Base-by-base conservation (phyloP, 2,113 vertebrate species). In the Podarcis raffonei region DNA sequence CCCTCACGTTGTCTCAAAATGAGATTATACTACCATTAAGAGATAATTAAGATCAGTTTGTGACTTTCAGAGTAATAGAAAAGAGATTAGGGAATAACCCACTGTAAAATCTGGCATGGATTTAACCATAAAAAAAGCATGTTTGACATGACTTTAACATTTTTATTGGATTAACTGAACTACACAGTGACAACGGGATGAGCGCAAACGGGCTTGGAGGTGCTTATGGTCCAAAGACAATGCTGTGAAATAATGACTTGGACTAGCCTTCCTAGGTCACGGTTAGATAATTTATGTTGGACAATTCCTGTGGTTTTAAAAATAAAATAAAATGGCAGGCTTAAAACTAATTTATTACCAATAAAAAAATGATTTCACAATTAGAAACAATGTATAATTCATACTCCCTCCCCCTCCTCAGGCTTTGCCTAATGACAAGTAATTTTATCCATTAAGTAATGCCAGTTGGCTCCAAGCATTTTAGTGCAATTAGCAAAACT, bases 61-160 rank as follows among this genome's bases (percentile, higher is more conserved):
- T 89, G 87, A 94, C 81, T 91, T 90, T 90, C 48, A 81, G 84
- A 90, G 81, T 93, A 91, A 95, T 79, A 83, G 71, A 95, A 91
- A 91, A 93, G 88, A 82, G 83, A 92, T 90, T 88, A 94, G 75
- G 93, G 48, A 89, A 92, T 93, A 89, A 48, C 69, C 81, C 93
- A 76, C 82, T 85, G 77, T 82, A 94, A 93, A 91, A 94, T 37
- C 89, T 20, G 86, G 77, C 71, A 84, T 83, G 76, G 88, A 92
- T 90, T 89, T 91, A 88, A 93, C 77, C 86, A 91, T n/a, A 72
- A 75, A 62, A 62, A 91, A 35, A 84, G 66, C 59, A 88, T 35
- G n/a, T 88, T 92, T 84, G 53, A 90, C 90, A 81, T 3, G 4
- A 18, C 79, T 91, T 92, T 65, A 89, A 48, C 32, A 85, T 92